Conservation (phyloP, 2,797 vertebrate species). For the Leuciscus waleckii region DNA sequence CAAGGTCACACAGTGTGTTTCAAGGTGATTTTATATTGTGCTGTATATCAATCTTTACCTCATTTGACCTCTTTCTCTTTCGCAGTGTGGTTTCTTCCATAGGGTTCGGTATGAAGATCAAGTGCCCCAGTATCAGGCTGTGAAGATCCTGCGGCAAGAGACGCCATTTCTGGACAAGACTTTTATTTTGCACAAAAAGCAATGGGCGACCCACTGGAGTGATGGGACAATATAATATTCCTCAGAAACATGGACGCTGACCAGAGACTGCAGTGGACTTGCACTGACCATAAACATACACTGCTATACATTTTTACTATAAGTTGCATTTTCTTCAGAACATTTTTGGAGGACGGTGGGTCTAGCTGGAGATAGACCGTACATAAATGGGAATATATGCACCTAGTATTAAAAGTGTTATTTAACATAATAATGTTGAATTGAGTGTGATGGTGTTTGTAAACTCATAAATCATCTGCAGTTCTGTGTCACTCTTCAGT, state of each 20-base stretch:
- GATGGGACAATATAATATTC: slow-evolving; percentile 74
- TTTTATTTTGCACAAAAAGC: slow-evolving; percentile 83
- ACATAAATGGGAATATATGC: not conserved
- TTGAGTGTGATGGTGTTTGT: slow-evolving; percentile 10
- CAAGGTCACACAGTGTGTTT: not conserved
- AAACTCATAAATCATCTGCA: slow-evolving; percentile 9
- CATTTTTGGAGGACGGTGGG: not conserved
- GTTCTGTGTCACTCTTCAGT: not conserved
- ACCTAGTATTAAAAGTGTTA: not conserved
- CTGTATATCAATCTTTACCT: not conserved
- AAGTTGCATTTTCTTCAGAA: slow-evolving; percentile 4
- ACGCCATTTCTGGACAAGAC: slow-evolving; percentile 87
- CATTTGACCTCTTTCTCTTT: not conserved
- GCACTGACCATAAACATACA: not conserved
- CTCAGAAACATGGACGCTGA: not conserved
- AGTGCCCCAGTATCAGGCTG: slow-evolving; percentile 90
- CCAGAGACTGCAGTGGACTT: not conserved
- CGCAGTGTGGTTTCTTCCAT: slow-evolving; percentile 91
- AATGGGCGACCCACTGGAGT: slow-evolving; percentile 86
- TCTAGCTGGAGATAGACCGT: not conserved
- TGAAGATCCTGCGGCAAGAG: slow-evolving; percentile 89
- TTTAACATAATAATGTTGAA: not conserved
- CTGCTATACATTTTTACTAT: not conserved
- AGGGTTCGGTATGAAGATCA: slow-evolving; percentile 85
- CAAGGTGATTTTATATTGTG: not conserved